Conservation (phyloP, 37 sponge, comb jelly and placozoan species). For the Haliclona indistincta region DNA sequence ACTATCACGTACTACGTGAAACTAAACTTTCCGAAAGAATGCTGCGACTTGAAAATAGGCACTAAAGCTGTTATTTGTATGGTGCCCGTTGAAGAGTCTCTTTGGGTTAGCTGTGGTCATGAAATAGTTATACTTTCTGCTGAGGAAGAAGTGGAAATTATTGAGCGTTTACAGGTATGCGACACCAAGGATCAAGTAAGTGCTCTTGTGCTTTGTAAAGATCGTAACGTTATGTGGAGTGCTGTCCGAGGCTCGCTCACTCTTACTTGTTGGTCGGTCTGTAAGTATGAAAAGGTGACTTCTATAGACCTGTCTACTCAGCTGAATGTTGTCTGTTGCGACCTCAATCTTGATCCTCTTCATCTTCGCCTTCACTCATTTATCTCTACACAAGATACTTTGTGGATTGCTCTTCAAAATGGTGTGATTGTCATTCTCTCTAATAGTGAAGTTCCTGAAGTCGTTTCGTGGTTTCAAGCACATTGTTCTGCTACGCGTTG, state of each 20-base stretch:
- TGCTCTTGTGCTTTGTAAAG: constrained; percentile 45
- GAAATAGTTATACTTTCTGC: constrained; percentile 66
- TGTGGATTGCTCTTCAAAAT: constrained; percentile 69
- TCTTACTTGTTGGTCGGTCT: constrained; percentile 65
- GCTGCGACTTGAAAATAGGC: constrained; percentile 42
- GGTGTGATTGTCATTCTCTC: constrained; percentile 66
- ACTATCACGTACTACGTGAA: constrained; percentile 64
- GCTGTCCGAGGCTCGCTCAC: constrained; percentile 17
- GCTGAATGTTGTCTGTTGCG: constrained; percentile 39
- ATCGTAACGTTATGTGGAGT: constrained; percentile 51
- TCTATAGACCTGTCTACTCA: constrained; percentile 29
- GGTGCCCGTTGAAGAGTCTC: constrained; percentile 48
- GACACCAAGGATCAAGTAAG: constrained; percentile 47
- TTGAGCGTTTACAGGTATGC: constrained; percentile 42
- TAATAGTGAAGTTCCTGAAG: constrained; percentile 28
- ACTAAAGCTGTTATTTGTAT: constrained; percentile 67
- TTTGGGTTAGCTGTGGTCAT: constrained; percentile 74
- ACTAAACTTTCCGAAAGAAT: constrained; percentile 48
- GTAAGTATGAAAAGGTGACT: constrained; percentile 15
- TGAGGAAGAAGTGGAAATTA: constrained; percentile 36
- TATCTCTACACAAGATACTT: constrained; percentile 42
- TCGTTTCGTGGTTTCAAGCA: constrained; percentile 51
- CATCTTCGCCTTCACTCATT: constrained; percentile 59
- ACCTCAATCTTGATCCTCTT: constrained; percentile 19
- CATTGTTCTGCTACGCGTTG: constrained; percentile 55